Evolutionary conservation across 1,140 invertebrate genomes (phyloP).

Genomic region (Grapholita molesta): DNA sequence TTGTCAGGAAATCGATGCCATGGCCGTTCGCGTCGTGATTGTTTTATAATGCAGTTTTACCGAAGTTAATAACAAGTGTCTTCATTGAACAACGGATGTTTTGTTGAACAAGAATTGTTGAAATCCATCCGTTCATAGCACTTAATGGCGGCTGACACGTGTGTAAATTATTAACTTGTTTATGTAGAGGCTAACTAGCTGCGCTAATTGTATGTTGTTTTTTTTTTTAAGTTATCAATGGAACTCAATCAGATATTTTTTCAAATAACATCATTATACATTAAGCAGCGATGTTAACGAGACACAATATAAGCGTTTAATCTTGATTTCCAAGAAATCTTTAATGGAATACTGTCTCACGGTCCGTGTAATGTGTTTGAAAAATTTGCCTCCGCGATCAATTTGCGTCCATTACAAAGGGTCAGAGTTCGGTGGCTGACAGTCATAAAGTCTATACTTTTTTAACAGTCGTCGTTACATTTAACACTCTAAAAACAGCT

Average conservation of each 20-base stretch:
- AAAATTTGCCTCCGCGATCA: slow-evolving; percentile 54
- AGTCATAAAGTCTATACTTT: slow-evolving; percentile 32
- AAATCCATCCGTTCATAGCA: not conserved
- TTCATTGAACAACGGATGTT: slow-evolving; percentile 2
- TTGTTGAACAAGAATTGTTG: not conserved
- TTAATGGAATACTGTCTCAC: not conserved
- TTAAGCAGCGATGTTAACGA: not conserved
- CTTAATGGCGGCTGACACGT: not conserved
- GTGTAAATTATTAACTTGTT: not conserved
- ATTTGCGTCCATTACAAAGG: slow-evolving; percentile 54
- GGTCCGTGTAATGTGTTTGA: slow-evolving; percentile 36
- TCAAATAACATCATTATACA: slow-evolving; percentile 6
- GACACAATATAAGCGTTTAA: not conserved
- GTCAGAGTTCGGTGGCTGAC: slow-evolving; percentile 49
- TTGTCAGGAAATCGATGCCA: not conserved
- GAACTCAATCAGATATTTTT: not conserved
- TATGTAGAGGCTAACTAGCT: slow-evolving; percentile 2
- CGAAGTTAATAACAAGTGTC: not conserved
- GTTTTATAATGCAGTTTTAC: not conserved
- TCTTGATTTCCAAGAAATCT: not conserved
- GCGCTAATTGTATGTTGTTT: not conserved
- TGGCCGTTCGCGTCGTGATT: not conserved
- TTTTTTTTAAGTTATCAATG: not conserved
- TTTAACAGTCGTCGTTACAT: not conserved
- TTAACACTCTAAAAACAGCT: not conserved